Conservation (phyloP, 2,113 vertebrate species). For the Pitta sordida region DNA sequence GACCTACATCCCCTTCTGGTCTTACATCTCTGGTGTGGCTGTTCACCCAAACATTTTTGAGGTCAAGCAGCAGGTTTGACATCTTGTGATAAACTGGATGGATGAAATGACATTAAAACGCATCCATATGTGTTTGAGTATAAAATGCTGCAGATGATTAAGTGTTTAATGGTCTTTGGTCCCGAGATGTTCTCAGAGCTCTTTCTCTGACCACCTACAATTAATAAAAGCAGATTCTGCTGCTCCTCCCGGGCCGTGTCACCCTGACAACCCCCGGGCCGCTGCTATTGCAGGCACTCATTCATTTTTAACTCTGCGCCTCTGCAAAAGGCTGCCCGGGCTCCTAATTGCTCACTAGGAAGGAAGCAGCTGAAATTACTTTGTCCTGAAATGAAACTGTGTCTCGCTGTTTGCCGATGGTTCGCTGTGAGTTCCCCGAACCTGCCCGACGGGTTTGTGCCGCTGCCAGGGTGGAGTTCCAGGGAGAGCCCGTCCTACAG, state of each 20-base stretch:
- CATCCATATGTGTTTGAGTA: rapidly evolving
- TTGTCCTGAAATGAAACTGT: not conserved
- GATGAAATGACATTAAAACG: not conserved
- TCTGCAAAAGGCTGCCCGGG: not conserved
- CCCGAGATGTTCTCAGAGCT: not conserved
- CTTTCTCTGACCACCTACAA: not conserved
- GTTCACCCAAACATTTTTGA: not conserved
- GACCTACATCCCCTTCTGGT: not conserved
- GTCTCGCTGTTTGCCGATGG: not conserved
- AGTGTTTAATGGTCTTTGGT: not conserved
- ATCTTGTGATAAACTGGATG: not conserved
- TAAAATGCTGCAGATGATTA: not conserved
- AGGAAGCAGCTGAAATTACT: not conserved
- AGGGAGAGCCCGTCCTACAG: not conserved
- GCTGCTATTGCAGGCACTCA: not conserved
- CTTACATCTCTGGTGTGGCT: rapidly evolving
- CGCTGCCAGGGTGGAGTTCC: not conserved
- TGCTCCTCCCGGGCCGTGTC: not conserved
- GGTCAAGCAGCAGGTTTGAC: not conserved
- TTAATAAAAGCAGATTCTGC: constrained; percentile 21
- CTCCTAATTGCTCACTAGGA: not conserved
- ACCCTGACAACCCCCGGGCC: not conserved
- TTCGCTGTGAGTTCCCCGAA: rapidly evolving
- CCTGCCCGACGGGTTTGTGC: not conserved
- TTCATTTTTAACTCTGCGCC: constrained; percentile 44